phyloP scores from a whole-genome alignment of 2,797 vertebrate genomes.

The Muraenolepis orangiensis region DNA sequence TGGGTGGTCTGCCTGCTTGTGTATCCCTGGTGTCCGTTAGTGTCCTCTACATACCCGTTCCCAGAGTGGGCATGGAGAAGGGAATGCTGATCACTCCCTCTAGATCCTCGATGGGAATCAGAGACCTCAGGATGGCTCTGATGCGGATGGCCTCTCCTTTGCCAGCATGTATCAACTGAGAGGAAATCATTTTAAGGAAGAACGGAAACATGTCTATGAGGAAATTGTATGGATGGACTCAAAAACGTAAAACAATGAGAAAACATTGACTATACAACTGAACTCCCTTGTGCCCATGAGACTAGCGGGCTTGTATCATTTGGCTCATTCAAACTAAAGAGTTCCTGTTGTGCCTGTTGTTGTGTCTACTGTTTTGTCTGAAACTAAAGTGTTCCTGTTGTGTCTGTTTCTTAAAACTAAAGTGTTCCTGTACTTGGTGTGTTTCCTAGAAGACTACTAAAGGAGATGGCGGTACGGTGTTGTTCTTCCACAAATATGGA shows the following conservation, averaged over 20 bases:
- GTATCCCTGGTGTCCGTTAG: not conserved
- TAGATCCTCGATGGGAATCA: conserved; percentile 91
- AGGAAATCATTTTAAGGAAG: not conserved
- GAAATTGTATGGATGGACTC: not conserved
- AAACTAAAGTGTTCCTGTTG: no score
- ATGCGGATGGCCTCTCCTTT: conserved; percentile 97
- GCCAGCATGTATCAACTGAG: conserved; percentile 88
- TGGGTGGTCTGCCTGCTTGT: not conserved
- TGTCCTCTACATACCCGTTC: conserved; percentile 77
- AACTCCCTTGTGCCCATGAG: no score
- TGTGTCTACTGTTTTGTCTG: no score
- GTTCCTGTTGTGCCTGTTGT: no score
- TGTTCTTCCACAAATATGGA: not conserved
- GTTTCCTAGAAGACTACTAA: not conserved
- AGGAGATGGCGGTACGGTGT: not conserved
- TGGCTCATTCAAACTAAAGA: not conserved
- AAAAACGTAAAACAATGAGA: not conserved
- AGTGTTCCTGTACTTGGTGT: not conserved
- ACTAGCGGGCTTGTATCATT: not conserved
- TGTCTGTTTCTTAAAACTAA: not conserved
- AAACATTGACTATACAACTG: not conserved
- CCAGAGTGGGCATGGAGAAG: conserved; percentile 90
- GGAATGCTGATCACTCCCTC: conserved; percentile 94
- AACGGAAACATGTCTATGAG: not conserved
- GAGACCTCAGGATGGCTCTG: conserved; percentile 89